Conservation (phyloP, 1,140 invertebrate species). For the Nasonia vitripennis region DNA sequence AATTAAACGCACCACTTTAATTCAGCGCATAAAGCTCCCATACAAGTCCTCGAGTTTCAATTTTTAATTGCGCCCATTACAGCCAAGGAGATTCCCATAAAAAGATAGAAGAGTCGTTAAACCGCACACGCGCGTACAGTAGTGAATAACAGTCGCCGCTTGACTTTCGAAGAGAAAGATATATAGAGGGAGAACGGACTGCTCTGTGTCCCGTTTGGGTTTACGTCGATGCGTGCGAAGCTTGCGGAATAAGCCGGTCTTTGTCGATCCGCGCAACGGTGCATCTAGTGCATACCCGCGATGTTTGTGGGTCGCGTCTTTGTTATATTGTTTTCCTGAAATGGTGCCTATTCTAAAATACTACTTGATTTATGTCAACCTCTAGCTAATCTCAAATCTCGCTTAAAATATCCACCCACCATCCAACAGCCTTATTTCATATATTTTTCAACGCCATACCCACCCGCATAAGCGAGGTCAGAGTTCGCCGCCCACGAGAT, state of each 20-base stretch:
- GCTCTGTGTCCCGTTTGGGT: not conserved
- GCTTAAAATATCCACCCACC: not conserved
- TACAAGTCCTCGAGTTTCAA: not conserved
- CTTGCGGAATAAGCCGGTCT: not conserved
- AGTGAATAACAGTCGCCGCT: not conserved
- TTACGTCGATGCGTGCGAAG: not conserved
- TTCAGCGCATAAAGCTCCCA: too few species aligned
- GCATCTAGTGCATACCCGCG: not conserved
- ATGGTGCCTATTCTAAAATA: too few species aligned
- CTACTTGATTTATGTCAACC: too few species aligned
- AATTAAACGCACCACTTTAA: too few species aligned
- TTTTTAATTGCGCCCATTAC: not conserved
- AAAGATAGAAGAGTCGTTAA: not conserved
- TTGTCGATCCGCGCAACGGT: not conserved
- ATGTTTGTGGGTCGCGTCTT: not conserved
- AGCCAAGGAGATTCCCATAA: not conserved
- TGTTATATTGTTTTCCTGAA: too few species aligned
- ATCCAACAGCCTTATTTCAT: not conserved
- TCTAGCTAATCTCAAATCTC: too few species aligned
- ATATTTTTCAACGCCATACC: not conserved
- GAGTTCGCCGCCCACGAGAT: conserved; percentile 32
- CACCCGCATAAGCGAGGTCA: not conserved
- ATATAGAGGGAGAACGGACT: not conserved
- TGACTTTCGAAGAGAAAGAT: not conserved
- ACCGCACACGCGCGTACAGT: not conserved